phyloP scores from a whole-genome alignment of 2,113 vertebrate species.

The Elgaria multicarinata region DNA sequence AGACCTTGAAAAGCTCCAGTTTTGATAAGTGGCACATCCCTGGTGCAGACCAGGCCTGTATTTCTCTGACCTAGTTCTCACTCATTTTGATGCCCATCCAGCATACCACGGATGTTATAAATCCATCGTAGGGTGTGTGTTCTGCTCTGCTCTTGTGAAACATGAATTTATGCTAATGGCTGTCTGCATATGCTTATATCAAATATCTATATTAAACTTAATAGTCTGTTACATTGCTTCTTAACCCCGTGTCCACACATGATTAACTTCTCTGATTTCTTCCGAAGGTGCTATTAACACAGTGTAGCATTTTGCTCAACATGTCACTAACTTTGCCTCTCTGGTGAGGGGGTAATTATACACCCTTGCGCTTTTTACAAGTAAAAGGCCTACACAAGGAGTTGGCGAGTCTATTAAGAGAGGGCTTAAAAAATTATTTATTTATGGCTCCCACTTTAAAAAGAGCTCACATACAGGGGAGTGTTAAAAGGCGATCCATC shows the following conservation, averaged over 20 bases:
- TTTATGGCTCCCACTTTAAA: conserved; percentile 37
- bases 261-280: conserved; percentile 99
- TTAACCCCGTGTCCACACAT: conserved; percentile 99
- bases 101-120: conserved; percentile 68
- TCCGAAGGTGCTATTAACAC: conserved; percentile 97
- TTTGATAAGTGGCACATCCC: no score
- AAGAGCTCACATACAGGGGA: conserved; percentile 1
- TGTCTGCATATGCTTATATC: conserved; percentile 98
- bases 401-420: conserved; percentile 51
- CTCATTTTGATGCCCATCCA: conserved; percentile 58
- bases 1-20: no score
- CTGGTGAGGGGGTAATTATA: conserved; percentile 71
- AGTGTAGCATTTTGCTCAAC: conserved; percentile 91
- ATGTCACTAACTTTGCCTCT: conserved; percentile 92
- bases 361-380: conserved; percentile 63
- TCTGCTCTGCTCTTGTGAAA: conserved; percentile 86
- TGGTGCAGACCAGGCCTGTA: conserved; percentile 26
- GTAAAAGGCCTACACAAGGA: conserved; percentile 70
- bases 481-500: conserved; percentile 20
- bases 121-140: conserved; percentile 62
- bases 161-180: conserved; percentile 99
- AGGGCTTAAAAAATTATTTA: conserved; percentile 35
- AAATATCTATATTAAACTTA: conserved; percentile 99
- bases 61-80: conserved; percentile 72
- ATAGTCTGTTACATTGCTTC: conserved; percentile 99